Conservation (phyloP, 2,113 vertebrate species). For the Semicossyphus pulcher region DNA sequence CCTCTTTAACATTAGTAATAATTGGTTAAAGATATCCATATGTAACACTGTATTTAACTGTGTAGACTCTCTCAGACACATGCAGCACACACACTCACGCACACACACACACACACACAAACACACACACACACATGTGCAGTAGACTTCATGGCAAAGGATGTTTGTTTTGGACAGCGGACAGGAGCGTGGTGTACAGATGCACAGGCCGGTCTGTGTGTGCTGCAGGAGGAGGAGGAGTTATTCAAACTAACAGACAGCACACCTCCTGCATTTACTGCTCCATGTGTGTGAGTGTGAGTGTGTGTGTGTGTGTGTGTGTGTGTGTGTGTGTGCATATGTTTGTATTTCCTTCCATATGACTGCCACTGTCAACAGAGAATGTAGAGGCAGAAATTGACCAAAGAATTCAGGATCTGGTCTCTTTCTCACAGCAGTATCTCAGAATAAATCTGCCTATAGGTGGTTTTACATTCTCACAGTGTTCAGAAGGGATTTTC, state of each 20-base stretch:
- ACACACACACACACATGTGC: not conserved
- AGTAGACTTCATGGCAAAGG: conserved; percentile 21
- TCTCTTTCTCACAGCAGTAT: not conserved
- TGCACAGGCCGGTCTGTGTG: conserved; percentile 41
- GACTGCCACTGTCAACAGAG: not conserved
- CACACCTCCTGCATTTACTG: conserved; percentile 13
- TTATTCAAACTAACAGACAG: conserved; percentile 36
- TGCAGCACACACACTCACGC: too few species aligned
- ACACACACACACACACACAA: not conserved
- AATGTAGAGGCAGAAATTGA: not conserved
- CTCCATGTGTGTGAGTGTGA: conserved; percentile 10
- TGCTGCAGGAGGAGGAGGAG: conserved; percentile 26
- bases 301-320: conserved; percentile 3
- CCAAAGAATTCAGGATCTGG: not conserved
- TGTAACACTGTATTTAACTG: not conserved
- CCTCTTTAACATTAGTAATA: too few species aligned
- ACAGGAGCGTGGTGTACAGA: conserved; percentile 39
- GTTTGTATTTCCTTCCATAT: conserved; percentile 34
- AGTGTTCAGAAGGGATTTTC: not conserved
- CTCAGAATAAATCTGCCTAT: not conserved
- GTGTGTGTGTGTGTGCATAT: not conserved
- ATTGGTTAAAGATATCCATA: not conserved
- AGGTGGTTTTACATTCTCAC: not conserved
- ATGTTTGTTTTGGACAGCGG: conserved; percentile 66
- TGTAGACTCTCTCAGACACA: not conserved